Percentiles rank a stretch among this genome's conserved stretches.
phyloP scores from a whole-genome alignment of 2,888 invertebrate species.

The Lacanobia oleracea region DNA sequence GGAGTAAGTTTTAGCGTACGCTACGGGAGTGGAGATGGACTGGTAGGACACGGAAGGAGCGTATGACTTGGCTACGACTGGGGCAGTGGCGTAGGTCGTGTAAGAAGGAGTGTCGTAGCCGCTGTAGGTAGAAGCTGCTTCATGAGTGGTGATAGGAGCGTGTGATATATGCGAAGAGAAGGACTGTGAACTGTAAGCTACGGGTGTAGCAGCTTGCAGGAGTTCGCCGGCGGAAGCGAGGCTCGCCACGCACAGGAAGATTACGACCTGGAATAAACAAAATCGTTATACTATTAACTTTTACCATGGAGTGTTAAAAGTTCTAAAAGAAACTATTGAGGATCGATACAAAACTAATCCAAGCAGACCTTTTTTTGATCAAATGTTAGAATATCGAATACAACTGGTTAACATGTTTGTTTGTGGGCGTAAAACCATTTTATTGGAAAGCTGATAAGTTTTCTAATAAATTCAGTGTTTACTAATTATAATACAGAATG shows the following conservation, averaged over 20 bases:
- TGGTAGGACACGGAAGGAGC: conserved; percentile 75
- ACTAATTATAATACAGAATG: too few species aligned
- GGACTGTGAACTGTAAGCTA: conserved; percentile 76
- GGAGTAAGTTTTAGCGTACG: conserved; percentile 72
- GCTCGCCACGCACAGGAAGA: conserved; percentile 90
- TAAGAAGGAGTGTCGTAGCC: conserved; percentile 71
- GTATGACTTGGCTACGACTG: conserved; percentile 73
- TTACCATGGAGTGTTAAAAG: neutral
- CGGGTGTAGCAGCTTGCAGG: conserved; percentile 77
- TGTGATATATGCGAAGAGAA: conserved; percentile 63
- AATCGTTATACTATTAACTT: neutral
- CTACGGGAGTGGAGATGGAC: conserved; percentile 76
- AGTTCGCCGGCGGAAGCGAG: conserved; percentile 91
- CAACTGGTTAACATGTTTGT: too few species aligned
- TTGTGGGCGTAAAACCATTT: too few species aligned
- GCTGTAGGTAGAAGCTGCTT: conserved; percentile 79
- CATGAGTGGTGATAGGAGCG: conserved; percentile 48
- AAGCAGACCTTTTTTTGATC: too few species aligned
- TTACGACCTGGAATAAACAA: conserved; percentile 80
- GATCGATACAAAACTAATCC: too few species aligned
- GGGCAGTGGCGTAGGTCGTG: conserved; percentile 82
- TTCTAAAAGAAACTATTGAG: too few species aligned
- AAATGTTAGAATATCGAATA: too few species aligned
- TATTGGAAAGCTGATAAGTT: too few species aligned
- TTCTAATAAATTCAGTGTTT: too few species aligned